Conservation (phyloP, 2,113 vertebrate species). For the Microtus richardsoni region DNA sequence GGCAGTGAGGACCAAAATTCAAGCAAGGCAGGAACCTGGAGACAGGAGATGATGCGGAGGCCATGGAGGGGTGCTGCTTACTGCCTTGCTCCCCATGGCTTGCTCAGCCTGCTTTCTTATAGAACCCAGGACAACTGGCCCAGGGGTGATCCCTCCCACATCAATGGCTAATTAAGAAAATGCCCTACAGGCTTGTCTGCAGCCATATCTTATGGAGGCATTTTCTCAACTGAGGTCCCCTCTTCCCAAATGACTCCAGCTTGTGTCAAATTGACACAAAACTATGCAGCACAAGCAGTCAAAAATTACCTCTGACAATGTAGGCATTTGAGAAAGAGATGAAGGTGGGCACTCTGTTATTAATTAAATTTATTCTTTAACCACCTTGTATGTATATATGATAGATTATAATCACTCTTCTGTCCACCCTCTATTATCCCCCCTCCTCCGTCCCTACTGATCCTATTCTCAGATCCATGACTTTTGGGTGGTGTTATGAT, state of each 20-base stretch:
- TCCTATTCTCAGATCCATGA: background rate
- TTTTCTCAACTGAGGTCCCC: background rate
- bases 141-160: background rate
- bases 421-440: background rate
- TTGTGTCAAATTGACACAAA: background rate
- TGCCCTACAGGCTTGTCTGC: background rate
- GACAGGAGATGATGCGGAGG: background rate
- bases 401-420: background rate
- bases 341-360: background rate
- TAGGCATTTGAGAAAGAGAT: constrained; percentile 34
- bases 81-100: background rate
- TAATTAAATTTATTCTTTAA: background rate
- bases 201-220: background rate
- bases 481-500: too few relatives aligned
- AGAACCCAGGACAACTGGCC: background rate
- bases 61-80: background rate
- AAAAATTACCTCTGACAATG: background rate
- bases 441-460: background rate
- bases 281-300: background rate
- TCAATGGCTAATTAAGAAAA: background rate
- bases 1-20: background rate
- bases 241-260: too few relatives aligned
- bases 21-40: background rate
- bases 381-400: background rate
- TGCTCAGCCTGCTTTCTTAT: background rate